These are phyloP conservation scores for Onchidella celtica DNA, from an alignment of 2,888 invertebrate species.

Conservation along the genomic window DNA sequence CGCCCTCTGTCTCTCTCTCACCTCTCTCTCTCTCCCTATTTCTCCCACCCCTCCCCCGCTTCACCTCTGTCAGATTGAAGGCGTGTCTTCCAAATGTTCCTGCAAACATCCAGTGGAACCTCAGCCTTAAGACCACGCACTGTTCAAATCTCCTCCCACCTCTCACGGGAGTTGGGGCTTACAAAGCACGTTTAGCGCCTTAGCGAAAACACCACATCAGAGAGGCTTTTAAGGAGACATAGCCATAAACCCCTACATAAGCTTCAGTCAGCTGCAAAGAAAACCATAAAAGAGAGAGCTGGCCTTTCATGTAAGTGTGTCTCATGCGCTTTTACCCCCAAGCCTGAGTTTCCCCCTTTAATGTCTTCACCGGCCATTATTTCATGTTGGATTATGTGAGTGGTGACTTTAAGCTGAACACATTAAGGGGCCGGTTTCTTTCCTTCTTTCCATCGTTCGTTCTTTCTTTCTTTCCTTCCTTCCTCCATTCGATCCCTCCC, in stretches of 20 bases:
- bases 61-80: too few species aligned
- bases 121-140: too few species aligned
- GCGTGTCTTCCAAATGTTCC: too few species aligned
- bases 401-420: too few species aligned
- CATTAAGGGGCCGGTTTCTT: too few species aligned
- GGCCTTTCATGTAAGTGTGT: background rate
- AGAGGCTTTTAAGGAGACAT: background rate
- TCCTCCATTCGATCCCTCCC: background rate
- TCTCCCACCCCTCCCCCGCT: too few species aligned
- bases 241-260: background rate
- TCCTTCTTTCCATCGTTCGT: too few species aligned
- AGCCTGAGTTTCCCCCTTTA: background rate
- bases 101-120: too few species aligned
- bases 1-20: too few species aligned
- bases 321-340: background rate
- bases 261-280: background rate
- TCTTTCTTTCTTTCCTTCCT: background rate
- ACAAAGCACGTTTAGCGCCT: background rate
- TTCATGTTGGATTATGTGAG: too few species aligned
- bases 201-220: background rate
- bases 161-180: background rate
- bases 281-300: background rate
- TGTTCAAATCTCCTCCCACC: too few species aligned
- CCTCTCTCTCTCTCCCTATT: too few species aligned
- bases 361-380: background rate